phyloP scores from a whole-genome alignment of 2,113 vertebrate species.

The Passerina amoena region DNA sequence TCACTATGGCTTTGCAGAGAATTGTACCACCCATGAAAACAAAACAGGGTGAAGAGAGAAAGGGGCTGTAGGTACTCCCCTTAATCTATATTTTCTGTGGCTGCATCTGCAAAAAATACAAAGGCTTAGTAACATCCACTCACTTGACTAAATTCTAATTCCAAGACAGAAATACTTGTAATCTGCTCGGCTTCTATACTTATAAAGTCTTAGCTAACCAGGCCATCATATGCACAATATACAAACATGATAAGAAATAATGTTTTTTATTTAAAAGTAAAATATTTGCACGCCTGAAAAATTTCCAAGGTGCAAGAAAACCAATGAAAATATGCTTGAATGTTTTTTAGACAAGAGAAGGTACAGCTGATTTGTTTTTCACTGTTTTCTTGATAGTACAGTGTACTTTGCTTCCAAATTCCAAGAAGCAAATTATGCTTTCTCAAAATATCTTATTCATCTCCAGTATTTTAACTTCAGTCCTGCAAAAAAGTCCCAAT shows the following conservation, averaged over 20 bases:
- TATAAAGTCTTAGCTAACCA: not conserved
- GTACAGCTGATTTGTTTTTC: fast-evolving
- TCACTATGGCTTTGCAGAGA: not conserved
- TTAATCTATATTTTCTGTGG: not conserved
- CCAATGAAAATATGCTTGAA: not conserved
- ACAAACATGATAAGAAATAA: not conserved
- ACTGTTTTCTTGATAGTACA: not conserved
- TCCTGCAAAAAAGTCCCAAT: not conserved
- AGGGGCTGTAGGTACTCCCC: not conserved
- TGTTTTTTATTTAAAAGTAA: not conserved
- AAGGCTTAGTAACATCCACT: not conserved
- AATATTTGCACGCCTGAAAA: not conserved
- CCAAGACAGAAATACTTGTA: not conserved
- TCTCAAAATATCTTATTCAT: not conserved
- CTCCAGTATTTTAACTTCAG: not conserved
- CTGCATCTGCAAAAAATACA: not conserved
- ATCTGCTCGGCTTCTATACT: not conserved
- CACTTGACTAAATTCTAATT: not conserved
- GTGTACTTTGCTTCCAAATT: not conserved
- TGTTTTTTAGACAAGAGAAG: fast-evolving
- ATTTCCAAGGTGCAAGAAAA: not conserved
- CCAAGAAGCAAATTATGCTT: not conserved
- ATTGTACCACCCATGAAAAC: not conserved
- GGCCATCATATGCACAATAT: not conserved
- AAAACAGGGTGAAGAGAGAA: not conserved